A percentile compares a stretch with the other conserved stretches of the same genome.
Conservation (phyloP, 2,113 vertebrate genomes). For the Isurus oxyrinchus region DNA sequence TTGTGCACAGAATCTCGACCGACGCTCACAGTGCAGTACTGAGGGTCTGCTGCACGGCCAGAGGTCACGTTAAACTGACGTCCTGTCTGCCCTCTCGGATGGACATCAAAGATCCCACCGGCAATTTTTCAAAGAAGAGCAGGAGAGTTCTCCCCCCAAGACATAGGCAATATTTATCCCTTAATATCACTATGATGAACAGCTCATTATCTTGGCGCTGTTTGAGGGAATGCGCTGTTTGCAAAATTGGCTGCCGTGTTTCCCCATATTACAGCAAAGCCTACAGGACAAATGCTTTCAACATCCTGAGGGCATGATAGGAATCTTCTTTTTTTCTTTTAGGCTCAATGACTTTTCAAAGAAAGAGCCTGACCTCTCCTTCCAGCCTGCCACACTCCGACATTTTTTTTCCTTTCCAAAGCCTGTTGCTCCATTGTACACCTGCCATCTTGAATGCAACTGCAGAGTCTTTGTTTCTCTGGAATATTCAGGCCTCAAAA, state of each 20-base stretch:
- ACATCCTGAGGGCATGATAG: no score
- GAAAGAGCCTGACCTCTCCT: no score
- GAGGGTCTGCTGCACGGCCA: not conserved
- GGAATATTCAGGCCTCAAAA: no score
- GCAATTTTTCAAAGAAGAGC: not conserved
- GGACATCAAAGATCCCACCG: not conserved
- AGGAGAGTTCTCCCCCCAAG: not conserved
- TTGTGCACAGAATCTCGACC: not conserved
- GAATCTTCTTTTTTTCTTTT: no score
- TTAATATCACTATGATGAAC: not conserved
- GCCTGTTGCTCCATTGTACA: not conserved
- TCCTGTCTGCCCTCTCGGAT: not conserved
- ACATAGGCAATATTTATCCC: not conserved
- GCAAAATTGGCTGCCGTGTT: no score
- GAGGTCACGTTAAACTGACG: not conserved
- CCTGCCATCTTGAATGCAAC: not conserved
- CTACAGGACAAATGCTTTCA: no score
- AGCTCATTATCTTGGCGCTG: not conserved
- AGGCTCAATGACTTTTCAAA: no score
- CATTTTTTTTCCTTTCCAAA: no score
- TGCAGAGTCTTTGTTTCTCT: not conserved
- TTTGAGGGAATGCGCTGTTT: not conserved
- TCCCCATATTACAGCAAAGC: no score
- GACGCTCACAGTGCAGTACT: not conserved
- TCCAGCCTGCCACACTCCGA: no score